These are phyloP conservation scores for Malacoctenus gilli DNA, from an alignment of 2,797 vertebrate species.

Conservation along the genomic window DNA sequence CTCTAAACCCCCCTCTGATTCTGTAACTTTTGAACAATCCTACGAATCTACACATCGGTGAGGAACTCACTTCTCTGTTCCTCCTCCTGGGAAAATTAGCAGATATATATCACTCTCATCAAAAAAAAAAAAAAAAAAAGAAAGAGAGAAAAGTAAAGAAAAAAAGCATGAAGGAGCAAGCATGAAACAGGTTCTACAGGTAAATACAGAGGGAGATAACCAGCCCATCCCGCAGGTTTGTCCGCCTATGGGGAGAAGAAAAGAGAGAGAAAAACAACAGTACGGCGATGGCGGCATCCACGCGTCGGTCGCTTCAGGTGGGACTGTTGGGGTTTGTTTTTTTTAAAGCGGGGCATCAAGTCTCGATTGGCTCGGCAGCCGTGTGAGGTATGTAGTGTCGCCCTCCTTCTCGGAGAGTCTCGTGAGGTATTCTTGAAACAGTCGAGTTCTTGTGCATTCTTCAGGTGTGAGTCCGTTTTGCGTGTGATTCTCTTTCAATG, in stretches of 20 bases:
- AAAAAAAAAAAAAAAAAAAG: constrained; percentile 13
- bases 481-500: constrained; percentile 45
- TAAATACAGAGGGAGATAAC: constrained; percentile 41
- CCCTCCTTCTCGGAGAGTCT: constrained; percentile 69
- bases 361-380: constrained; percentile 59
- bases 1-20: constrained; percentile 21
- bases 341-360: constrained; percentile 41
- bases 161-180: constrained; percentile 40
- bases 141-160: constrained; percentile 3
- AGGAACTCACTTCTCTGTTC: constrained; percentile 44
- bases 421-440: constrained; percentile 77
- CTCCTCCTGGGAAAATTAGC: constrained; percentile 58
- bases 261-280: too few species aligned
- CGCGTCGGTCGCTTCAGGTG: constrained; percentile 47
- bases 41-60: constrained; percentile 41
- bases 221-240: not conserved
- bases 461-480: constrained; percentile 58
- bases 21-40: constrained; percentile 36
- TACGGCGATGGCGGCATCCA: constrained; percentile 47
- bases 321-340: too few species aligned
- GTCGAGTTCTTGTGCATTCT: constrained; percentile 68
- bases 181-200: constrained; percentile 57
- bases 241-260: not conserved
- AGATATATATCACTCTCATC: constrained; percentile 56
- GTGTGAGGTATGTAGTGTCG: constrained; percentile 77